Base-by-base conservation (phyloP, 2,113 vertebrate genomes). In the Scartelaos histophorus region DNA sequence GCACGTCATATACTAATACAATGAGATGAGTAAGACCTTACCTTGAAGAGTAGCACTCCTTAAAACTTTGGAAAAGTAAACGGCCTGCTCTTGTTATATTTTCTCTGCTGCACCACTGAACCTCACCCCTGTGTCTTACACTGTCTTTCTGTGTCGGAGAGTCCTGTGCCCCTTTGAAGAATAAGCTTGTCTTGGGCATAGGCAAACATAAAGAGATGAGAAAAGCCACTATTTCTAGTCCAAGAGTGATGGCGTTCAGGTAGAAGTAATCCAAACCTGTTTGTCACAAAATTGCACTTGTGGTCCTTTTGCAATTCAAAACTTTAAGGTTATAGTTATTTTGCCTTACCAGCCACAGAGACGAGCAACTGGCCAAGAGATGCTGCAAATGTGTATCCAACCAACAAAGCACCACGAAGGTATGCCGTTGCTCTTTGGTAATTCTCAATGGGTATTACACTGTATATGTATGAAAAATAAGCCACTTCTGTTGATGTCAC, bases 391-490 rank as follows among this genome's bases (percentile, higher is more conserved):
- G 92, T 93, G 67, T 87, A 93, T 54, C 91, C 92, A 34, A 71
- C 67, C 73, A 94, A 60, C 88, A 89, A 88, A 15, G 92, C 86
- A 53, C 90, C 86, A 19, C 92, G 91, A 51, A 93, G 75, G 46
- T 91, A 93, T 49, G 91, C 89, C 0, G 93, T 94, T 73, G 91
- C 93, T 74, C 58, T 74, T 79, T 93, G 92, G 75, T 91, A 94
- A 66, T 76, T 75, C 43, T 91, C 86, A 7, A 74, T 13, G 38
- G 91, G 82, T 66, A 94, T 91, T 10, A 93, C 60, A 0, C 89
- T 93, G 82, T 94, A 94, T 78, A 94, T 93, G 56, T 93, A 93
- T 60, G 93, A 93, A 29, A 93, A 89, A 74, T 93, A 93, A 22
- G 89, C 93, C 57, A 93, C 93, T 17, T 94, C 93, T 21, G 92